Evolutionary conservation across 1,140 invertebrate species (phyloP).

Genomic region (Colletes latitarsis): DNA sequence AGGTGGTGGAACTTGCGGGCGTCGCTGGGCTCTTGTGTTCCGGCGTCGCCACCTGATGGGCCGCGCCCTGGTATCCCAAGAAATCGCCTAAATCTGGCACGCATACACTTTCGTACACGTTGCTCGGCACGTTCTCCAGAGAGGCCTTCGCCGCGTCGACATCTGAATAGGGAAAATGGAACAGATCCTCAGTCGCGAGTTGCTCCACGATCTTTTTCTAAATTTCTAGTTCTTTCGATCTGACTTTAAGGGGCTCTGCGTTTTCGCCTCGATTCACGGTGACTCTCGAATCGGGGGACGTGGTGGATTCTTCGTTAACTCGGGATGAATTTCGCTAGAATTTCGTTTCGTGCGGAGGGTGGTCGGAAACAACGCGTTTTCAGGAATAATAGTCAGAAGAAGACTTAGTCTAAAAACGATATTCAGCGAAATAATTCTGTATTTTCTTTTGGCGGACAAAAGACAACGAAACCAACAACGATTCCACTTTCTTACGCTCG

Average conservation of each 20-base stretch:
- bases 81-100: slow-evolving; percentile 89
- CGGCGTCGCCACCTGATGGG: slow-evolving; percentile 74
- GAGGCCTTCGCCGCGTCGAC: slow-evolving; percentile 85
- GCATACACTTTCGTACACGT: slow-evolving; percentile 89
- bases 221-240: not conserved
- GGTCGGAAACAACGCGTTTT: no score
- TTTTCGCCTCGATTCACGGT: no score
- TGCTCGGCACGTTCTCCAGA: slow-evolving; percentile 84
- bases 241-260: not conserved
- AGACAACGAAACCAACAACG: no score
- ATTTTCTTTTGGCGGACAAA: no score
- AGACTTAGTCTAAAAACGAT: no score
- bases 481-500: no score
- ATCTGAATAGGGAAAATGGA: slow-evolving; percentile 81
- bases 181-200: slow-evolving; percentile 55
- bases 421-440: not conserved
- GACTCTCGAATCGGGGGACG: no score
- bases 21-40: slow-evolving; percentile 77
- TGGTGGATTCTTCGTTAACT: no score
- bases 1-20: slow-evolving; percentile 74
- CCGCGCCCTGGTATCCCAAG: slow-evolving; percentile 82
- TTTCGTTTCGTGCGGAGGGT: no score
- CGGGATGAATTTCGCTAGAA: no score
- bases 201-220: slow-evolving; percentile 4
- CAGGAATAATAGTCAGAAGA: no score